Base-by-base conservation (phyloP, 30 jellyfish, hydroid and myxozoan genomes). In the Pseudorhiza aurosa region DNA sequence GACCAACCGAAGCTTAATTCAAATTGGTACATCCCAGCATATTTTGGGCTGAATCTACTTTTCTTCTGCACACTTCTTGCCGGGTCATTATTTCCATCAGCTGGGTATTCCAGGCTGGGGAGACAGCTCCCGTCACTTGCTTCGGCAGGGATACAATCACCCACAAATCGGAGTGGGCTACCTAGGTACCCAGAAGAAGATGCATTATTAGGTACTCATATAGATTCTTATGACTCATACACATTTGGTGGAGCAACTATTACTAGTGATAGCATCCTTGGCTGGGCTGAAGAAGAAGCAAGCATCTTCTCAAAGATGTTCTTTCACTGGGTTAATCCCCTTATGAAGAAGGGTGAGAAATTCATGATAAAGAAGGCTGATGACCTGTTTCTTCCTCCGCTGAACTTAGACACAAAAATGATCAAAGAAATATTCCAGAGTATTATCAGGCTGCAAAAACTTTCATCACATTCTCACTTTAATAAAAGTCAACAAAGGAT, bases 301-400 rank as follows among this genome's bases (percentile, higher is more conserved):
- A 81, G 56, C 50, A 64, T 51, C n/a, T 60, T 93, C 4, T 93
- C 99, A 22, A 65, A 68, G 49, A 17, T 82, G 11, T 55, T 85
- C 26, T 81, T 93, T 63, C 84, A 75, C 32, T 93, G 99, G 99
- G 95, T 72, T 12, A 93, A 93, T 56, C 80, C 87, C 11, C 58
- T 93, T 37, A 84, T 93, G 88, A 28, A 28, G 21, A 93, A 87
- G 67, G 99, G 99, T 11, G 68, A 68, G 35, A 83, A 75, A 27
- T 30, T 25, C 33, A 78, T 81, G 44, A 40, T 93, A 2, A 46
- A 75, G 12, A 65, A 68, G 29, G 89, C 97, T 8, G 97, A 93
- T 29, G 93, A 87, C 36, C 73, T 87, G 21, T 93, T 71, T 33
- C 53, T 68, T 35, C 79, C 88, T 15, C 99, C 99, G 10, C 36